A percentile compares a stretch with the other conserved stretches of the same genome.
Conservation (phyloP, 2,113 vertebrate species). For the Cyprinodon brontotheroides region DNA sequence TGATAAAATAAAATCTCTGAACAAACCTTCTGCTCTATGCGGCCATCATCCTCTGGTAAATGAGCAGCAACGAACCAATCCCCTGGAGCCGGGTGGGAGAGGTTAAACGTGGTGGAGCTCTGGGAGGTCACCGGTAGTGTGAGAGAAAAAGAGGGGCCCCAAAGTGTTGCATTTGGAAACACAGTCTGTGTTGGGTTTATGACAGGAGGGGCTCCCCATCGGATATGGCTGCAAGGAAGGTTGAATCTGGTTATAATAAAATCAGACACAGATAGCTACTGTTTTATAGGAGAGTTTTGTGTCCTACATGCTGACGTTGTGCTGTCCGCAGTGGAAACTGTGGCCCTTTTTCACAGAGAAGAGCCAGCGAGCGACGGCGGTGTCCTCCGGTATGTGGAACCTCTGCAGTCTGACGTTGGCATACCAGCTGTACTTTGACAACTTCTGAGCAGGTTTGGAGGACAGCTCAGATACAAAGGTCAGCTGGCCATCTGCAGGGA, state of each 20-base stretch:
- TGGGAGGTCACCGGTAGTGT: slow-evolving; percentile 72
- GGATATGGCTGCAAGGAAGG: slow-evolving; percentile 81
- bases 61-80: slow-evolving; percentile 93
- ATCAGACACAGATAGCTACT: background rate
- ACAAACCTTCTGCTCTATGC: slow-evolving; percentile 93
- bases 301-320: slow-evolving; percentile 88
- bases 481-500: slow-evolving; percentile 53
- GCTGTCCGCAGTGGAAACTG: slow-evolving; percentile 77
- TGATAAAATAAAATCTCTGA: background rate
- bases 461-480: slow-evolving; percentile 86
- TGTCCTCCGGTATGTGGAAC: slow-evolving; percentile 89
- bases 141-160: slow-evolving; percentile 78
- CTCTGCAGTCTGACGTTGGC: slow-evolving; percentile 88
- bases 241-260: background rate
- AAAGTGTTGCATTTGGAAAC: slow-evolving; percentile 82
- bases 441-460: slow-evolving; percentile 87
- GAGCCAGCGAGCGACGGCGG: slow-evolving; percentile 86
- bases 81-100: slow-evolving; percentile 85
- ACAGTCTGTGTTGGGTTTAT: slow-evolving; percentile 84
- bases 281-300: background rate
- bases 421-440: slow-evolving; percentile 92
- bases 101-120: slow-evolving; percentile 80
- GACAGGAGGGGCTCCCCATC: slow-evolving; percentile 89
- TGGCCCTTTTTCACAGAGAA: slow-evolving; percentile 82
- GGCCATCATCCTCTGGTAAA: slow-evolving; percentile 87